These are phyloP conservation scores for Hemiscyllium ocellatum DNA, from an alignment of 2,113 vertebrate genomes.

Conservation along the genomic window DNA sequence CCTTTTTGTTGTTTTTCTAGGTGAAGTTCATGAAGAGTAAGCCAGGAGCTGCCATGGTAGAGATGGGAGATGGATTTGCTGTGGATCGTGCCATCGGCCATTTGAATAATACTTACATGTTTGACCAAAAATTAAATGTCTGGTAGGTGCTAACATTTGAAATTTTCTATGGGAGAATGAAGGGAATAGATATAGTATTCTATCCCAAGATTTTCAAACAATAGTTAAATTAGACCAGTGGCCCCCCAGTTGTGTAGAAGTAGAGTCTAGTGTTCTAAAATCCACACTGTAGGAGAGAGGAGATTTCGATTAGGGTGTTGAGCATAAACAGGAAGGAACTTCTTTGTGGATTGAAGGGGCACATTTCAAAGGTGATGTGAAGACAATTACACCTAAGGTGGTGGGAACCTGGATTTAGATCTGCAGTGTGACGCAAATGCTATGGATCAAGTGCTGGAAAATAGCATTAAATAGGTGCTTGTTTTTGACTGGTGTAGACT, in stretches of 20 bases:
- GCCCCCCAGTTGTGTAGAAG: neutral
- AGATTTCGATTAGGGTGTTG: too few species aligned
- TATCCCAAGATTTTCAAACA: neutral
- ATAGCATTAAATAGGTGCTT: too few species aligned
- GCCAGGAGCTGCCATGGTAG: slow-evolving; percentile 88
- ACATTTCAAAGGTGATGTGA: too few species aligned
- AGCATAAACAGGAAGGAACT: too few species aligned
- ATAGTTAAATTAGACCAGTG: neutral
- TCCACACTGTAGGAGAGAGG: too few species aligned
- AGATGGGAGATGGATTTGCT: slow-evolving; percentile 90
- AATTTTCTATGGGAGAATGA: neutral
- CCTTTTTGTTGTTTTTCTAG: slow-evolving; percentile 48
- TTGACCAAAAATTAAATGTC: slow-evolving; percentile 86
- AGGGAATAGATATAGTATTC: neutral
- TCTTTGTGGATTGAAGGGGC: too few species aligned
- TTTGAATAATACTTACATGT: slow-evolving; percentile 90
- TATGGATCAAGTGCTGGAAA: too few species aligned
- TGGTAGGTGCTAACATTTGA: slow-evolving; percentile 59
- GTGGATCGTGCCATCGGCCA: slow-evolving; percentile 85
- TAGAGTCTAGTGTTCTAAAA: neutral
- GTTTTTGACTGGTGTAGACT: too few species aligned
- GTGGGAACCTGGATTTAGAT: too few species aligned
- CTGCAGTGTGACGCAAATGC: too few species aligned
- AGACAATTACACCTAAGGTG: too few species aligned
- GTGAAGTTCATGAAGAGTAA: slow-evolving; percentile 97